These are phyloP conservation scores for Marisa cornuarietis DNA, from an alignment of 1,140 invertebrate genomes.

Conservation along the genomic window DNA sequence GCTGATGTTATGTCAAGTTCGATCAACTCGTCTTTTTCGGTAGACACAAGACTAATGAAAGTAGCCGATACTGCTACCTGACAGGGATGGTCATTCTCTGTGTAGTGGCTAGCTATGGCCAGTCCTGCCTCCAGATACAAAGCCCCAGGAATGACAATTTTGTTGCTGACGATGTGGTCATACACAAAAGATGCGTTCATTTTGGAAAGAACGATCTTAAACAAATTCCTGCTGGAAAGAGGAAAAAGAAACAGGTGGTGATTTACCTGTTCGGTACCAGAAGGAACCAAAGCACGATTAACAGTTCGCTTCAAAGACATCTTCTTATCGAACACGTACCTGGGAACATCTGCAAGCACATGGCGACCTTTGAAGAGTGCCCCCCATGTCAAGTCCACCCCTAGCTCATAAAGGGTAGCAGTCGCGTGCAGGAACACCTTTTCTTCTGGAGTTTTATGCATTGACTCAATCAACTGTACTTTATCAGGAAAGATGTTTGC, in stretches of 20 bases:
- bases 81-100: too few species aligned
- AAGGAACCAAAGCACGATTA: neutral
- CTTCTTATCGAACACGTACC: slow-evolving; percentile 27
- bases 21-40: too few species aligned
- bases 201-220: slow-evolving; percentile 14
- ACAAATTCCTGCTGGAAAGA: neutral
- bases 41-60: too few species aligned
- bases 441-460: slow-evolving; percentile 33
- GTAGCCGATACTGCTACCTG: too few species aligned
- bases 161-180: too few species aligned
- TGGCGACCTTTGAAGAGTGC: slow-evolving; percentile 13
- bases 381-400: slow-evolving; percentile 32
- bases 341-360: slow-evolving; percentile 17
- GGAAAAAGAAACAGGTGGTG: neutral
- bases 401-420: slow-evolving; percentile 24
- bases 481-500: slow-evolving; percentile 29
- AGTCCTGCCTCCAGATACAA: slow-evolving; percentile 5
- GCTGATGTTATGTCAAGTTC: too few species aligned
- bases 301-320: neutral
- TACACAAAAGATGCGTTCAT: neutral
- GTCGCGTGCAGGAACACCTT: slow-evolving; percentile 22
- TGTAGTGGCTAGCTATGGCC: slow-evolving; percentile 14
- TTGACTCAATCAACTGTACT: slow-evolving; percentile 34
- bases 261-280: neutral
- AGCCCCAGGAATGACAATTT: neutral